Base-by-base conservation (phyloP, 2,888 invertebrate genomes). In the Ophion ellenae region DNA sequence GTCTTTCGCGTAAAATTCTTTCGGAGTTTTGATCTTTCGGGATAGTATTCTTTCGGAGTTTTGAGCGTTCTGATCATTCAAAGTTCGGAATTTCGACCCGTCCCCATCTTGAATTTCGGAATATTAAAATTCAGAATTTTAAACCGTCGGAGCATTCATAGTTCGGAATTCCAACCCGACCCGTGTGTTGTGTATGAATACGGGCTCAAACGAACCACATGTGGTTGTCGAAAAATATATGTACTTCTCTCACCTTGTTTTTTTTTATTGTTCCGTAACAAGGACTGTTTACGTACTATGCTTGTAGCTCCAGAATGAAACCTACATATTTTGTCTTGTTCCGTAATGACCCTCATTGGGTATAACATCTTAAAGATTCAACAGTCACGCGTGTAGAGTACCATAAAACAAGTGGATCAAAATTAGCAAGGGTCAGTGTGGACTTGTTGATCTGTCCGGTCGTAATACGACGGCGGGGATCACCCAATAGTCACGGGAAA, bases 181-280 rank as follows among this genome's bases (percentile, higher is more conserved):
- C 24, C 24, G 24, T 24, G 24, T 24, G 36, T 36, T 7, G 28
- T 47, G 63, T 78, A 79, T 57, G 64, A 74, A 24, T 71, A 66
- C 45, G 36, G n/a, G 63, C 53, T 69, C 20, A 57, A 83, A 69
- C 70, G 57, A 74, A 83, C 64, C 24, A 45, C 40, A 24, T 59
- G 73, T 20, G 67, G 74, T 75, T 20, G 11, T 79, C 69, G 53
- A 75, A 83, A 83, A 79, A 75, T 83, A 83, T 79, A 63, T 63
- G 45, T 74, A 57, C n/a, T 74, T 67, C 20, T 69, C 10, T 53
- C 53, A 2, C 28, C 59, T 83, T n/a, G 11, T 67, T 32, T 24
- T 36, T 10, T 4, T 45, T 40, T 47, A 67, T 66, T 57, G 47
- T 74, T 53, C 24, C 63, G 3, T 9, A 20, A n/a, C 47, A 24